Base-by-base conservation (phyloP, 2,113 vertebrate species). In the Noturus placidus region DNA sequence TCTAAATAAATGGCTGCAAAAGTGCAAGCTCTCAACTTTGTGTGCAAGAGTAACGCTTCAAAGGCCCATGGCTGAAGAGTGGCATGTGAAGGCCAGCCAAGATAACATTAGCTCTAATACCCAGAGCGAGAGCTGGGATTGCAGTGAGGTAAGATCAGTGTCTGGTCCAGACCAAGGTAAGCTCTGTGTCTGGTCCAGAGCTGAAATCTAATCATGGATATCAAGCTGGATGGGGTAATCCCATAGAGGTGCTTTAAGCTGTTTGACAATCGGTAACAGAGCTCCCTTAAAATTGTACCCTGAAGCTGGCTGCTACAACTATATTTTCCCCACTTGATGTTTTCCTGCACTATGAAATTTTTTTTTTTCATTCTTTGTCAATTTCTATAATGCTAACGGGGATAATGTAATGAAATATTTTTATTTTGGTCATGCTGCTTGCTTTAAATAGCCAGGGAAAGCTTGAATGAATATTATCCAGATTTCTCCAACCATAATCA, bases 81-180 rank as follows among this genome's bases (percentile, higher is more conserved):
- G 84, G 85, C 80, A 72, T 87, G 86, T 85, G 80, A 89, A 87
- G 87, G 72, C 63, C 69, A 72, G 56, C 78, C 84, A 91, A 87
- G 91, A 94, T 94, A 94, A 90, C 92, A 89, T 95, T 94, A 93
- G 92, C 91, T 93, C 93, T 93, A 93, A 94, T 92, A 93, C 92
- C 91, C 88, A 81, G 54, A 90, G 91, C 84, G 90, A 89, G 78
- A 88, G 86, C 85, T 83, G 89, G 91, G 90, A 90, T 90, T 91
- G 87, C 84, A 84, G 87, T 87, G 83, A 91, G 92, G 90, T 93
- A 91, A 94, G 93, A 92, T 87, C 90, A 90, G 90, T 92, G 92
- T 93, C 89, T 93, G 91, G 91, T 89, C 82, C 89, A 92, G 85
- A 83, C 89, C 87, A 83, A 90, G 92, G 90, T 93, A 91, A 93